Evolutionary conservation across 2,113 vertebrate genomes (phyloP).

Genomic region (Pelusios castaneus): DNA sequence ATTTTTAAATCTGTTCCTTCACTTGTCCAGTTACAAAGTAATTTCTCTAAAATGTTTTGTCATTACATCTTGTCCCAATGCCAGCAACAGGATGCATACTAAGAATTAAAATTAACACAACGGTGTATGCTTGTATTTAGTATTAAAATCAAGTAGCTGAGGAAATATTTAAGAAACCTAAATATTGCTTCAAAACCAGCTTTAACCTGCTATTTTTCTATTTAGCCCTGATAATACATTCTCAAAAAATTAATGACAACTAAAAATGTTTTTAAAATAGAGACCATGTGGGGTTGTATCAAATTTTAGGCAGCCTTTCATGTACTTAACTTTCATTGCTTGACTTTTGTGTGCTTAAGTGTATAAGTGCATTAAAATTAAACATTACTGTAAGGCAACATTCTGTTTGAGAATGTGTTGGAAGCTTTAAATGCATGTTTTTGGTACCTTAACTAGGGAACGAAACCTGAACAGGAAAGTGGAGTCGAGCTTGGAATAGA

Average conservation of each 20-base stretch:
- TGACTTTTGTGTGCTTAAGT: background rate
- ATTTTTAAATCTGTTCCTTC: no score
- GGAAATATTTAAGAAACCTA: background rate
- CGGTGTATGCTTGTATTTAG: background rate
- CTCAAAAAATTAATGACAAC: background rate
- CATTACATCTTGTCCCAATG: background rate
- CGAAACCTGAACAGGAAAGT: slow-evolving; percentile 84
- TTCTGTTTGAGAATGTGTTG: background rate
- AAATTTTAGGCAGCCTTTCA: background rate
- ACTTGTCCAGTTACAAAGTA: no score
- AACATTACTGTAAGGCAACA: background rate
- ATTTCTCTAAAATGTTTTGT: background rate
- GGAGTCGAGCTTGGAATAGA: slow-evolving; percentile 91
- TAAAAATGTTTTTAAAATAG: background rate
- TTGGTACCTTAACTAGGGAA: slow-evolving; percentile 77
- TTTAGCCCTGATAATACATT: background rate
- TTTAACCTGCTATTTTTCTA: background rate
- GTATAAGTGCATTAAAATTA: background rate
- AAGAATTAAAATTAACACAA: background rate
- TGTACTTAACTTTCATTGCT: background rate
- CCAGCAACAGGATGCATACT: background rate
- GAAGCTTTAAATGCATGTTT: background rate
- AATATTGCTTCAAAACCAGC: background rate
- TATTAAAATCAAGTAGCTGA: background rate
- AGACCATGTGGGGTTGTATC: background rate